Evolutionary conservation across 2,888 invertebrate species (phyloP), one percentile per base, ranked within the genome.

Genomic region (Tyria jacobaeae): DNA sequence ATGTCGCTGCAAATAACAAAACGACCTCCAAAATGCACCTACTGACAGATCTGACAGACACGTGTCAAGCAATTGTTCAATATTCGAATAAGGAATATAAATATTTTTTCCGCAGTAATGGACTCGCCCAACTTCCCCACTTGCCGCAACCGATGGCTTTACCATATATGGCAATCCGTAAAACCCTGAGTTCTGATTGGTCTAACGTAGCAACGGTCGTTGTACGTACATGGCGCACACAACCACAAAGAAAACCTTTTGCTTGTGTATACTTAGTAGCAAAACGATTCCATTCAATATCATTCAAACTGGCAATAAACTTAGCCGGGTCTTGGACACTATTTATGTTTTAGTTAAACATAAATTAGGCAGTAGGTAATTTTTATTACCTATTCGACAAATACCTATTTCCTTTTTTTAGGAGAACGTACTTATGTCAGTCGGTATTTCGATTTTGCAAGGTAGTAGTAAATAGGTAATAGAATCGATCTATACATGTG

Each of bases 141-240:
- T 89, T 83, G 79, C 81, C 83, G 84, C 87, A 88, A 94, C 94
- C 94, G 95, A 94, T 95, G 95, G 95, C 94, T 95, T 96, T 95
- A 95, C 96, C 96, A 95, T 96, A 96, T 96, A 96, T 96, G 96
- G 96, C 95, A 96, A 96, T 96, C 95, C 95, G 96, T 95, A 95
- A 95, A 95, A 95, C 94, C 86, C 91, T 85, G 94, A 83, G 79
- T 86, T 90, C 88, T 93, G 94, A 96, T 96, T 96, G 96, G 96
- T 92, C 71, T 83, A 91, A 86, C 78, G 78, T 72, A 78, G 81
- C 90, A 91, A 94, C 94, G 94, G 94, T 94, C 90, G 86, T 89
- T 87, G 89, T 91, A 84, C 79, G 80, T 83, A 91, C 82, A 85
- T 71, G 74, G 78, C 79, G 73, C 80, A 81, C 86, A 83, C 86